phyloP scores from a whole-genome alignment of 2,797 vertebrate genomes.

The Myoxocephalus aenaeus region DNA sequence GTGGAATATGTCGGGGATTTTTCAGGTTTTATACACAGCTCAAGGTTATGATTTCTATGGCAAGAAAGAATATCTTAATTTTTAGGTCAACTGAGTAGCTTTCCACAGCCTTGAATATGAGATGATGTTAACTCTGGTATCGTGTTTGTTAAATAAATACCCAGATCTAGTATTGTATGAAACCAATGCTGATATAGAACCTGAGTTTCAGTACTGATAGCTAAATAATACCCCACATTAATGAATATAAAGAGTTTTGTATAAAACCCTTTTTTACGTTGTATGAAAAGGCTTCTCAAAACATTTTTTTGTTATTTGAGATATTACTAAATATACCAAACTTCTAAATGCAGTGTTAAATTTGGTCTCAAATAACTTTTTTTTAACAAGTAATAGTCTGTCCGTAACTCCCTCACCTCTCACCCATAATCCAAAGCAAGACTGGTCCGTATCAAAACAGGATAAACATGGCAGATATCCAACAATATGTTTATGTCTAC shows the following conservation, averaged over 20 bases:
- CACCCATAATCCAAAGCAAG: constrained; percentile 4
- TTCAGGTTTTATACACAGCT: background rate
- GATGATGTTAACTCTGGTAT: background rate
- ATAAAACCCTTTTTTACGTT: too few relatives aligned
- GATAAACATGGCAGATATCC: constrained; percentile 6
- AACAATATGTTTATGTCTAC: constrained; percentile 25
- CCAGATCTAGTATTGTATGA: background rate
- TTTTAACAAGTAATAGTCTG: too few relatives aligned
- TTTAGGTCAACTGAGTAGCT: background rate
- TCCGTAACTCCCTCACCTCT: constrained; percentile 1
- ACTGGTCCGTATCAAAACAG: background rate
- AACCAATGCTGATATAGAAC: too few relatives aligned
- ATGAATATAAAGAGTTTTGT: too few relatives aligned
- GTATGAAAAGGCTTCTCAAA: background rate
- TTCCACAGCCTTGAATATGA: background rate
- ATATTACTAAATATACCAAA: background rate
- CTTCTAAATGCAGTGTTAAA: background rate
- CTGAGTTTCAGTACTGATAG: too few relatives aligned
- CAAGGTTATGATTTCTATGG: background rate
- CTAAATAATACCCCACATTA: background rate
- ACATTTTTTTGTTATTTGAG: background rate
- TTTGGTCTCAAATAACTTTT: too few relatives aligned
- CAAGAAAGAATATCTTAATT: background rate
- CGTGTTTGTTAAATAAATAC: too few relatives aligned
- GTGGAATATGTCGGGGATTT: background rate